Percentiles rank a stretch among this genome's conserved stretches.
Conservation (phyloP, 2,113 vertebrate species). For the Cyphomyrus plagiostoma region DNA sequence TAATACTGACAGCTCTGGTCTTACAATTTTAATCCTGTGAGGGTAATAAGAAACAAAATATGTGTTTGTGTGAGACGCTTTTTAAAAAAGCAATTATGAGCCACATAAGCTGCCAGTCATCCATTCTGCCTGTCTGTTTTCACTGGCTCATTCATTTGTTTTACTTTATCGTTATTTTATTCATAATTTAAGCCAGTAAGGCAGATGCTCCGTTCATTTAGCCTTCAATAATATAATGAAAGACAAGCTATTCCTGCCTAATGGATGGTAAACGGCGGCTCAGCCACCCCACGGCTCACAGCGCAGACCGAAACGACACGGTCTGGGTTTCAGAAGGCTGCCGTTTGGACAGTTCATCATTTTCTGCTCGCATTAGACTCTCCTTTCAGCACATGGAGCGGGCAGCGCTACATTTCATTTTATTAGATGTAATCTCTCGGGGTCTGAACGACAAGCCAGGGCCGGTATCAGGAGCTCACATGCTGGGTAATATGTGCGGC, state of each 20-base stretch:
- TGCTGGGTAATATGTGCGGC: neutral
- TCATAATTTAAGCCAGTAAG: neutral
- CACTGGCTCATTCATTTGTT: neutral
- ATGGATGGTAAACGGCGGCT: neutral
- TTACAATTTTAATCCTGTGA: slow-evolving; percentile 1
- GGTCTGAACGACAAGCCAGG: neutral
- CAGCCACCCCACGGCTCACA: neutral
- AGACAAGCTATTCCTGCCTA: slow-evolving; percentile 1
- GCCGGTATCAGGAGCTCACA: neutral
- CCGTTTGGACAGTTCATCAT: neutral
- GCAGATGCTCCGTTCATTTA: neutral
- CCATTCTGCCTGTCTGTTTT: neutral
- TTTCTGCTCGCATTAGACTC: neutral
- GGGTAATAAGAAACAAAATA: neutral
- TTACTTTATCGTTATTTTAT: slow-evolving; percentile 5
- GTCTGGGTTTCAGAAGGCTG: neutral
- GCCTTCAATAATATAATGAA: slow-evolving; percentile 3
- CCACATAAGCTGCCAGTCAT: neutral
- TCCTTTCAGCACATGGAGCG: neutral
- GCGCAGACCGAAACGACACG: neutral
- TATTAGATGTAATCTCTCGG: slow-evolving; percentile 3
- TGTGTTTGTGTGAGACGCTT: neutral
- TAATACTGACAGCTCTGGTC: slow-evolving; percentile 6
- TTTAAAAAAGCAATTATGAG: slow-evolving; percentile 1
- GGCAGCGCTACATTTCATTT: neutral